Evolutionary conservation across 2,888 invertebrate species (phyloP), one percentile per base, ranked within the genome.

Genomic region (Eupithecia vulgata): DNA sequence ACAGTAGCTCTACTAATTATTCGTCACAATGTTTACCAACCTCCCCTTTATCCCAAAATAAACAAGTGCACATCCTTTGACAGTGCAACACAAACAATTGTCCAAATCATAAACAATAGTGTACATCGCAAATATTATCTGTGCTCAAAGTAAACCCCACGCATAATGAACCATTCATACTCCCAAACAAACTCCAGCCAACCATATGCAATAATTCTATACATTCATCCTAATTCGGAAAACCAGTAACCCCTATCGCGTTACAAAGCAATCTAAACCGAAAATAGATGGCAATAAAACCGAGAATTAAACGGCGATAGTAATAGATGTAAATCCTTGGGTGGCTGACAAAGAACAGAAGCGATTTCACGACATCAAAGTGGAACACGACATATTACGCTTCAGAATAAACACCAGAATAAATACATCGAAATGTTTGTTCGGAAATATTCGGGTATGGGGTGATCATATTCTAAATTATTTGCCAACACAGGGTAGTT

Each of bases 291-390:
- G 89, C 85, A 86, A 82, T 93, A 94, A 92, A 93, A 92, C 88
- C 80, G 87, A 91, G 89, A 92, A 88, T 93, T 87, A 91, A 91
- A 90, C 87, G 89, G 86, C 87, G 82, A 84, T 84, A 84, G 85
- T 83, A 88, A 90, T 92, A 90, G 90, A 92, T 88, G 89, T 93
- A 91, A 91, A 91, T 91, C 92, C 89, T 92, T 92, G 90, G 86
- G 89, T 85, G 84, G 83, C 89, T 93, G 94, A 93, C 92, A 91
- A 91, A 91, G 92, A 92, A 91, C 93, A 93, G 94, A 92, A 93
- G 90, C 94, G 94, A 92, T 93, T 93, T 92, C 92, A 93, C 91
- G 93, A 94, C 94, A 94, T 94, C 94, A 94, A 94, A 94, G 94
- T 93, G 92, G 93, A 93, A 92, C 92, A 92, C 92, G 93, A 94